Evolutionary conservation across 2,113 vertebrate genomes (phyloP).

Genomic region (Sminthopsis crassicaudata): DNA sequence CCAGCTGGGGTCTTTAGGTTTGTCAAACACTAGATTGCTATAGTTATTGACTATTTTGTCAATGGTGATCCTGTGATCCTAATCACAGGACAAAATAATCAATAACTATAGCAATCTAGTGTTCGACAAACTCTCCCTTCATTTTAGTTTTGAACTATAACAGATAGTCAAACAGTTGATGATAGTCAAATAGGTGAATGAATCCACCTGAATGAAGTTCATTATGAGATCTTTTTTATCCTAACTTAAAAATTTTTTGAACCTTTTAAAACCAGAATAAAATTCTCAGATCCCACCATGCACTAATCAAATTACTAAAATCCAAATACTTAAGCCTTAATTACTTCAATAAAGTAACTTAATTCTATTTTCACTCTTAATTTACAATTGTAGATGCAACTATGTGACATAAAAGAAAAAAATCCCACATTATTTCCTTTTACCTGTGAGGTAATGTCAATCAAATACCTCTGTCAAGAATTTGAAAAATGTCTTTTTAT

Average conservation of each 20-base stretch:
- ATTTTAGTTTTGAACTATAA: neutral
- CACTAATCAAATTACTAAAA: neutral
- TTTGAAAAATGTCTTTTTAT: constrained; percentile 30
- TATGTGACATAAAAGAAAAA: constrained; percentile 1
- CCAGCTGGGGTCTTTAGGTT: no score
- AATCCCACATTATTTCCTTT: constrained; percentile 15
- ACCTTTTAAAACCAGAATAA: constrained; percentile 25
- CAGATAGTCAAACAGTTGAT: neutral
- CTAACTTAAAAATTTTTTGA: neutral
- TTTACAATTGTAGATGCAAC: constrained; percentile 23
- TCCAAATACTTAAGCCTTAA: neutral
- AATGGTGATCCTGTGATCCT: no score
- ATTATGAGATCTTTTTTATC: neutral
- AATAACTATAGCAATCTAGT: no score
- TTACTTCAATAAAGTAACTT: constrained; percentile 5
- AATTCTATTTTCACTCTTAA: neutral
- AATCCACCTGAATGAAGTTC: neutral
- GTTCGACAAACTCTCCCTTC: constrained; percentile 7
- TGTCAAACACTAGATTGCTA: no score
- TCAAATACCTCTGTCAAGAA: neutral
- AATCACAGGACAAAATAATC: no score
- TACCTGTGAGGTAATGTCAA: neutral
- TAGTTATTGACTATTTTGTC: no score
- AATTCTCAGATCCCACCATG: neutral
- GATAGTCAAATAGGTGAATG: neutral